Conservation (phyloP, 1,140 invertebrate genomes). For the Hypothenemus hampei region DNA sequence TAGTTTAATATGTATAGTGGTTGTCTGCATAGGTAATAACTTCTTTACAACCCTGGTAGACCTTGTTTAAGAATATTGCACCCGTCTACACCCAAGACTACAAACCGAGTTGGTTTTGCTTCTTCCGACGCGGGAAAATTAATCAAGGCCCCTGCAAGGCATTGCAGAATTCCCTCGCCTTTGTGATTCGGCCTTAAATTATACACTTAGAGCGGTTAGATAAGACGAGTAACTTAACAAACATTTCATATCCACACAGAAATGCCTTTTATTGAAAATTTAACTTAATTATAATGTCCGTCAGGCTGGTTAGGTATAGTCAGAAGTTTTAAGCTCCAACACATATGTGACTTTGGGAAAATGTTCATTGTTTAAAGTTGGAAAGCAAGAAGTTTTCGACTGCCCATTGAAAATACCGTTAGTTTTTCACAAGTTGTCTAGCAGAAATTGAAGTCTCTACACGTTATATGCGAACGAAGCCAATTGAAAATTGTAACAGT, state of each 20-base stretch:
- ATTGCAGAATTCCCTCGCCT: background rate
- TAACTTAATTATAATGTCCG: too few species aligned
- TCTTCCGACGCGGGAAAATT: slow-evolving; percentile 2
- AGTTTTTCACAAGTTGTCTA: too few species aligned
- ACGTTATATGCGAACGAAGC: too few species aligned
- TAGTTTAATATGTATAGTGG: background rate
- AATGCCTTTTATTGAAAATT: too few species aligned
- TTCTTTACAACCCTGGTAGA: background rate
- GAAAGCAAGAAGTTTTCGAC: too few species aligned
- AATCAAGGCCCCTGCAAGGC: background rate
- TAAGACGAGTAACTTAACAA: background rate
- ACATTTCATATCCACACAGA: background rate
- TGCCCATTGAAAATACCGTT: too few species aligned
- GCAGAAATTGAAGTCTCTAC: too few species aligned
- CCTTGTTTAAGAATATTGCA: slow-evolving; percentile 2
- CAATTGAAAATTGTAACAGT: too few species aligned
- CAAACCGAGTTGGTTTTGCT: background rate
- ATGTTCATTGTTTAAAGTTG: too few species aligned
- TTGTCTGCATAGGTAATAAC: background rate
- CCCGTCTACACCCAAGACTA: background rate
- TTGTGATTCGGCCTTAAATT: slow-evolving; percentile 1
- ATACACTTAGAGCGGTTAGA: background rate
- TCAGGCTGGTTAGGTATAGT: too few species aligned
- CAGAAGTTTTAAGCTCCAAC: too few species aligned
- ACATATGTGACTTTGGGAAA: too few species aligned